Evolutionary conservation across 2,888 invertebrate genomes (phyloP).

Genomic region (Meta bourneti): DNA sequence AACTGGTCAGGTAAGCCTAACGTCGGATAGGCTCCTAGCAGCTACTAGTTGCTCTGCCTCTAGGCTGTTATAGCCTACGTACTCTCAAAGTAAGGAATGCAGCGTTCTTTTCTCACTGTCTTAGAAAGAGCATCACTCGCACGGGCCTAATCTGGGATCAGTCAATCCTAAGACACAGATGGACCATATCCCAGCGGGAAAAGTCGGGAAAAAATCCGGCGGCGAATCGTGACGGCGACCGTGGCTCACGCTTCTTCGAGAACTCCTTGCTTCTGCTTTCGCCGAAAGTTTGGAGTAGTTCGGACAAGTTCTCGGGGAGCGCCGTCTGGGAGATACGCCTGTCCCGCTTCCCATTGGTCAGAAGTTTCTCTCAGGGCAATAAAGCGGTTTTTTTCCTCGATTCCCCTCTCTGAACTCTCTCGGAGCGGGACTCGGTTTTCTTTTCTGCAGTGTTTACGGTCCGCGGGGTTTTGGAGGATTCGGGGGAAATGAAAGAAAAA

Average conservation of each 20-base stretch:
- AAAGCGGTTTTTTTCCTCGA: background rate
- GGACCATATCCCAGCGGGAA: slow-evolving; percentile 13
- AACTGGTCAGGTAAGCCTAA: slow-evolving; percentile 75
- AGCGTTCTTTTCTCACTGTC: slow-evolving; percentile 21
- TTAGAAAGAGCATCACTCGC: slow-evolving; percentile 1
- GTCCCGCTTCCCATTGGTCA: slow-evolving; percentile 65
- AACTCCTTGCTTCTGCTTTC: slow-evolving; percentile 55
- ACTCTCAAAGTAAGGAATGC: slow-evolving; percentile 65
- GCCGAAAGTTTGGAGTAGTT: slow-evolving; percentile 27
- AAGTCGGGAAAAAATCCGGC: slow-evolving; percentile 44
- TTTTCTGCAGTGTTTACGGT: slow-evolving; percentile 10
- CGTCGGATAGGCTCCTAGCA: slow-evolving; percentile 56
- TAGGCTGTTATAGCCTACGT: slow-evolving; percentile 74
- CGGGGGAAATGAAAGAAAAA: background rate
- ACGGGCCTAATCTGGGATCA: background rate
- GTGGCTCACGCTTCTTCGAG: slow-evolving; percentile 10
- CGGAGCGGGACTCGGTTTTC: slow-evolving; percentile 4
- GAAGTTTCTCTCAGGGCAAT: slow-evolving; percentile 22
- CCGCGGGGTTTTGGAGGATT: slow-evolving; percentile 2
- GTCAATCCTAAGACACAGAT: slow-evolving; percentile 12
- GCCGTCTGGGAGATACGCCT: slow-evolving; percentile 49
- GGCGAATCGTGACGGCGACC: slow-evolving; percentile 21
- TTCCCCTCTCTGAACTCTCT: background rate
- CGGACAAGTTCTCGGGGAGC: slow-evolving; percentile 50
- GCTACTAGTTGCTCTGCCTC: slow-evolving; percentile 71